A percentile compares a stretch with the other conserved stretches of the same genome.
phyloP scores from a whole-genome alignment of 2,888 invertebrate genomes.

The Allophyes oxyacanthae region DNA sequence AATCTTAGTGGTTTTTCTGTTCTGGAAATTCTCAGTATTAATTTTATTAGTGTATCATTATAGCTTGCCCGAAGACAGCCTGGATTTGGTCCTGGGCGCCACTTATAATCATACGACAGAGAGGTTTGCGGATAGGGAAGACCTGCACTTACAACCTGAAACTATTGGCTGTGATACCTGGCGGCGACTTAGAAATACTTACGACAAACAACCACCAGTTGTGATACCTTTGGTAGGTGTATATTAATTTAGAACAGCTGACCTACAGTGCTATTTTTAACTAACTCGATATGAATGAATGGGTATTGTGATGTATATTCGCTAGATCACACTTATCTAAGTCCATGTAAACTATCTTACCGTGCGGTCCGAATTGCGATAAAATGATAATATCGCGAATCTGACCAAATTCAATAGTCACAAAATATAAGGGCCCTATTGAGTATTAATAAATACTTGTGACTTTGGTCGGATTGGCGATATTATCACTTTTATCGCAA shows the following conservation, averaged over 20 bases:
- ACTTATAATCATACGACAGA: constrained; percentile 92
- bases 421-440: too few relatives aligned
- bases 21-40: too few relatives aligned
- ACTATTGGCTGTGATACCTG: constrained; percentile 91
- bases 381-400: too few relatives aligned
- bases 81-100: constrained; percentile 91
- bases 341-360: too few relatives aligned
- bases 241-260: not conserved
- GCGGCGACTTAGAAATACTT: constrained; percentile 91
- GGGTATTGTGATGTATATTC: not conserved
- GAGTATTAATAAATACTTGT: too few relatives aligned
- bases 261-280: not conserved
- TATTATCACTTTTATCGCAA: too few relatives aligned
- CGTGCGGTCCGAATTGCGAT: too few relatives aligned
- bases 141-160: constrained; percentile 91
- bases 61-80: constrained; percentile 91
- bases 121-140: constrained; percentile 90
- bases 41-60: constrained; percentile 2
- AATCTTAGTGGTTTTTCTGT: too few relatives aligned
- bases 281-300: too few relatives aligned
- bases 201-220: constrained; percentile 79
- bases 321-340: too few relatives aligned
- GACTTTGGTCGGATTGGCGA: too few relatives aligned
- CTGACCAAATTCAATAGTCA: too few relatives aligned
- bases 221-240: constrained; percentile 82